Conservation (phyloP, 2,113 vertebrate genomes). For the Aspiorhynchus laticeps region DNA sequence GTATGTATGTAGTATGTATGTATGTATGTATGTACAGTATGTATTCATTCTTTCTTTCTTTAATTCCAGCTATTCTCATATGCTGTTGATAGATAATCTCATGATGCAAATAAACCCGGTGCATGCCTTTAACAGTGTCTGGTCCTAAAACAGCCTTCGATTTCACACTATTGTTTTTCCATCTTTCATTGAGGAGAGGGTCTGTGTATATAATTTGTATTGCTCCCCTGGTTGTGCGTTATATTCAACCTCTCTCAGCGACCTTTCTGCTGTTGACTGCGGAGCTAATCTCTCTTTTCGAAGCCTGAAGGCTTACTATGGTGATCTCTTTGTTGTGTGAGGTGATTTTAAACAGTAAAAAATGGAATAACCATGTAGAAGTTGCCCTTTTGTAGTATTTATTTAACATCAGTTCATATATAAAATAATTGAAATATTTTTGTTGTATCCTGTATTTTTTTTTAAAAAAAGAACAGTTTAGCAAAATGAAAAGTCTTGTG, state of each 20-base stretch:
- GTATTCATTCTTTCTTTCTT: background rate
- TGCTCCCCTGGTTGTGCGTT: constrained; percentile 65
- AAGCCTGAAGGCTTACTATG: background rate
- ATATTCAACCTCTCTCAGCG: constrained; percentile 66
- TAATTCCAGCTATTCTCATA: too few species aligned
- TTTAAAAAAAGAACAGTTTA: background rate
- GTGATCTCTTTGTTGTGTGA: constrained; percentile 3
- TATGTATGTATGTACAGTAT: background rate
- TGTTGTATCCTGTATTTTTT: background rate
- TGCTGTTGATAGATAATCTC: background rate
- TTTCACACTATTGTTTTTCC: constrained; percentile 40
- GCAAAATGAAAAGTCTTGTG: too few species aligned
- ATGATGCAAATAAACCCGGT: background rate
- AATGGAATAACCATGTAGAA: background rate
- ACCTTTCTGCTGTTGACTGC: constrained; percentile 69
- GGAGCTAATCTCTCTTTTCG: constrained; percentile 48
- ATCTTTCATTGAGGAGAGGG: constrained; percentile 59
- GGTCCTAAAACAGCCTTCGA: background rate
- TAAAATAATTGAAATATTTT: background rate
- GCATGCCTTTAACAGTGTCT: background rate
- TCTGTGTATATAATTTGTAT: constrained; percentile 60
- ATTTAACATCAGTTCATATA: background rate
- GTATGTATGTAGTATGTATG: background rate
- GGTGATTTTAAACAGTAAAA: background rate
- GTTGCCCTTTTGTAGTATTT: background rate